Evolutionary conservation across 2,113 vertebrate genomes (phyloP).

Genomic region (Prinia subflava): DNA sequence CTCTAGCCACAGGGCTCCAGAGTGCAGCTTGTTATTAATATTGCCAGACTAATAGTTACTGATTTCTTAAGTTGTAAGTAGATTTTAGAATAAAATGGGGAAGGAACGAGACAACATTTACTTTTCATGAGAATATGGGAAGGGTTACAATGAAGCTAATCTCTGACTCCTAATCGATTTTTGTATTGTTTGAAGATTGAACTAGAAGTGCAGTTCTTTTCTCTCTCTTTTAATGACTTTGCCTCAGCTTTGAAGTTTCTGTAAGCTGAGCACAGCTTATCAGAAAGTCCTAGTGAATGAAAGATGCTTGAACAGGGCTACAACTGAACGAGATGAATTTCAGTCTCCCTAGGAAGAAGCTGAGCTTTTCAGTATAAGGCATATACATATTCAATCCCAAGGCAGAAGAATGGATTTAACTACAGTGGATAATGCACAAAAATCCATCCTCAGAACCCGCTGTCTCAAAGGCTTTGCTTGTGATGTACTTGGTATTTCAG

Average conservation of each 20-base stretch:
- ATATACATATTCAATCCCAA: conserved; percentile 46
- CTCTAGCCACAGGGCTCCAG: neutral
- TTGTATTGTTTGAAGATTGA: conserved; percentile 51
- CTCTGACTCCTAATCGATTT: conserved; percentile 21
- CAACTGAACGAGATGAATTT: conserved; percentile 49
- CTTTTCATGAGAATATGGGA: neutral
- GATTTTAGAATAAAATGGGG: neutral
- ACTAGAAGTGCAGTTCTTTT: conserved; percentile 30
- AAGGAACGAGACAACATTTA: neutral
- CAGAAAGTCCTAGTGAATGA: conserved; percentile 40
- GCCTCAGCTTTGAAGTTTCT: conserved; percentile 58
- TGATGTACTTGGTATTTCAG: neutral
- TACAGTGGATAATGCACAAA: conserved; percentile 31
- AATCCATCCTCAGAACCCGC: conserved; percentile 21
- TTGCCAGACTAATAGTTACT: neutral
- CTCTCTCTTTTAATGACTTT: conserved; percentile 24
- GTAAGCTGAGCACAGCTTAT: conserved; percentile 60
- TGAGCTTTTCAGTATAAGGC: conserved; percentile 40
- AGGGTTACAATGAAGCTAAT: neutral
- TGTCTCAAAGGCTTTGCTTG: conserved; percentile 28
- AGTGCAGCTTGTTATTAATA: neutral
- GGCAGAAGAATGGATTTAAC: conserved; percentile 42
- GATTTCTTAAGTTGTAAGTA: neutral
- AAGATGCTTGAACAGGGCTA: conserved; percentile 22
- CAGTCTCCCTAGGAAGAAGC: conserved; percentile 1